These are phyloP conservation scores for Callospermophilus lateralis DNA, from an alignment of 2,113 vertebrate species.

Conservation along the genomic window DNA sequence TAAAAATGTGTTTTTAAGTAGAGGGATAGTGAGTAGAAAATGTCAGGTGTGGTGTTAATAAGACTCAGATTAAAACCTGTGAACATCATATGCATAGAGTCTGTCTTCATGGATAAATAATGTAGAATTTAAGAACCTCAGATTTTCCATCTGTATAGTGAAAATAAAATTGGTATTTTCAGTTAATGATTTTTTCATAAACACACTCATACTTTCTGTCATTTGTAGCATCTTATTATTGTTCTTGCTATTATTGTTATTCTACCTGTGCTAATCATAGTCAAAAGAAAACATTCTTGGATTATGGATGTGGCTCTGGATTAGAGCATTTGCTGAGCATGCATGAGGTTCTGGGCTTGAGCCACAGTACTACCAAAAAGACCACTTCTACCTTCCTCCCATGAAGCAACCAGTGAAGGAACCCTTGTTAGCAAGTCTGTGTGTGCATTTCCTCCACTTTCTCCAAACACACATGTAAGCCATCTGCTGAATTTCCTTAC, in stretches of 20 bases:
- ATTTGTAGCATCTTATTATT: neutral
- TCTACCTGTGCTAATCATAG: neutral
- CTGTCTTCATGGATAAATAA: neutral
- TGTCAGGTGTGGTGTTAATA: neutral
- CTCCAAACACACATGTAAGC: neutral
- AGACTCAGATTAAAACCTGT: neutral
- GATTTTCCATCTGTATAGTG: neutral
- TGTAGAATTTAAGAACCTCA: neutral
- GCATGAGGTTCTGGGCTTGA: neutral
- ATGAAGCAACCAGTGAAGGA: neutral
- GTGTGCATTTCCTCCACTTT: neutral
- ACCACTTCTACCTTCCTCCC: neutral
- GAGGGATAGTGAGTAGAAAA: neutral
- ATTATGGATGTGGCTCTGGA: neutral
- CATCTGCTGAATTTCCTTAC: neutral
- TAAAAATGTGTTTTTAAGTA: neutral
- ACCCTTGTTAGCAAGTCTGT: neutral
- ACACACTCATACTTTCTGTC: neutral
- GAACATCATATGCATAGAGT: rapidly evolving
- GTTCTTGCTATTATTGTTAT: neutral
- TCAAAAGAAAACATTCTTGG: neutral
- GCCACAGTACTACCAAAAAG: neutral
- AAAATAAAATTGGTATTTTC: neutral
- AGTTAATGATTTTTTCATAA: neutral
- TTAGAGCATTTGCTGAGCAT: neutral